Evolutionary conservation across 2,888 invertebrate genomes (phyloP), one percentile per base, ranked within the genome.

Genomic region (Acanthopleura granulata): DNA sequence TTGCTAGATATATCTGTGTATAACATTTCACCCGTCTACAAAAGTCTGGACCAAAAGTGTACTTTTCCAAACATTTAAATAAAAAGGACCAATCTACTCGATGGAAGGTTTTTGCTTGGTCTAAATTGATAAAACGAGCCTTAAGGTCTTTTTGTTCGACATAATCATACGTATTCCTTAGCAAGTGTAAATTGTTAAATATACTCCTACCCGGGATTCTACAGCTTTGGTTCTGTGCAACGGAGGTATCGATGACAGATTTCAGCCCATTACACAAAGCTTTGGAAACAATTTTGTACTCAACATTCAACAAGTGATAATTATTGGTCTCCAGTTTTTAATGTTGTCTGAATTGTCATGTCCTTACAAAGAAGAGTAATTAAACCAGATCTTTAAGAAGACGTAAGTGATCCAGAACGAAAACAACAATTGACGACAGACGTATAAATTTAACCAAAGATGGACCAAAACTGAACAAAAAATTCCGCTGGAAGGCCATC

Each of bases 91-190:
- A 78, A 40, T 76, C 76, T 18, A 82, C 82, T 61, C 82, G 73
- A 72, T 83, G 81, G 61, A 83, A 83, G 0, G 81, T 81, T 61
- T 83, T 84, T 70, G 78, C 80, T 72, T 83, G 84, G 69, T 84
- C 83, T 49, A 82, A 51, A 75, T 50, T 69, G 29, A 82, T 78
- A 70, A 82, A 80, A 61, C 72, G 72, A 57, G 78, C 76, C 50
- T 69, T 16, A n/a, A 78, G 51, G 14, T 82, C 50, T 72, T 81
- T 78, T 66, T 78, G 77, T n/a, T 81, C 74, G 18, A 75, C 70
- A 81, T 77, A 82, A 71, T 80, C 78, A 40, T 77, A 27, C 29
- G 79, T 74, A 75, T 80, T 77, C n/a, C 81, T 61, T 3, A 80
- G 62, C 25, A 82, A 62, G 77, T 81, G 79, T 18, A 74, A 62